Percentiles rank a stretch among this genome's conserved stretches.
These are phyloP conservation scores for Morpho achilles DNA, from an alignment of 2,888 invertebrate genomes.

Conservation along the genomic window DNA sequence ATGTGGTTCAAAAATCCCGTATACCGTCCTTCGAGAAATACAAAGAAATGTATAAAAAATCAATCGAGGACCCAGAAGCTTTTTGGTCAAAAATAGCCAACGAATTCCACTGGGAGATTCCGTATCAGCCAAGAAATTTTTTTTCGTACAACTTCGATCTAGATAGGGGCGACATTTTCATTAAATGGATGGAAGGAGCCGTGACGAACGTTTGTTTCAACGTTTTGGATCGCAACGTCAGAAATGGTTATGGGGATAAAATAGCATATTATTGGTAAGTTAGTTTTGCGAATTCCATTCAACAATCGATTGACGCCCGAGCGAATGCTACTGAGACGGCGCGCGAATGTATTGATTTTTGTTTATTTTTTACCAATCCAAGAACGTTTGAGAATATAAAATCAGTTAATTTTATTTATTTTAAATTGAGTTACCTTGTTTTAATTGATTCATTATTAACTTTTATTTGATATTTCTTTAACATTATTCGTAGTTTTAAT, in stretches of 20 bases:
- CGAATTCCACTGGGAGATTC: constrained; percentile 95
- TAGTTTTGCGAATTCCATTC: constrained; percentile 32
- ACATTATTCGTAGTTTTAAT: no score
- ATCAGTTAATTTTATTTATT: background rate
- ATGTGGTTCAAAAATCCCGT: constrained; percentile 84
- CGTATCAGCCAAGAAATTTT: constrained; percentile 86
- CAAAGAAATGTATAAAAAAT: constrained; percentile 89
- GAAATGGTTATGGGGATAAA: constrained; percentile 92
- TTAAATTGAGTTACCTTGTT: no score
- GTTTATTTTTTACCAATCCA: constrained; percentile 23
- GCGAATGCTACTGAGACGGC: constrained; percentile 58
- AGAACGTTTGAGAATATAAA: constrained; percentile 2
- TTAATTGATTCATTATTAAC: no score
- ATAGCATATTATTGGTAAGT: constrained; percentile 97
- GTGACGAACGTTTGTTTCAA: constrained; percentile 98
- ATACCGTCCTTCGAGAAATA: constrained; percentile 83
- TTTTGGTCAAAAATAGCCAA: constrained; percentile 97
- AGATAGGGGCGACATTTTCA: constrained; percentile 91
- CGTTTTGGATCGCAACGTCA: constrained; percentile 93
- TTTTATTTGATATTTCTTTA: no score
- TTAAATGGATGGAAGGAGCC: constrained; percentile 97
- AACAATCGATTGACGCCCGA: constrained; percentile 64
- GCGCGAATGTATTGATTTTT: constrained; percentile 69
- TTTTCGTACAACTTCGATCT: constrained; percentile 95
- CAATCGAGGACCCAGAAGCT: constrained; percentile 90